Percentiles rank a stretch among this genome's conserved stretches.
These are phyloP conservation scores for Cheilosia scutellata DNA, from an alignment of 2,888 invertebrate genomes.

Conservation along the genomic window DNA sequence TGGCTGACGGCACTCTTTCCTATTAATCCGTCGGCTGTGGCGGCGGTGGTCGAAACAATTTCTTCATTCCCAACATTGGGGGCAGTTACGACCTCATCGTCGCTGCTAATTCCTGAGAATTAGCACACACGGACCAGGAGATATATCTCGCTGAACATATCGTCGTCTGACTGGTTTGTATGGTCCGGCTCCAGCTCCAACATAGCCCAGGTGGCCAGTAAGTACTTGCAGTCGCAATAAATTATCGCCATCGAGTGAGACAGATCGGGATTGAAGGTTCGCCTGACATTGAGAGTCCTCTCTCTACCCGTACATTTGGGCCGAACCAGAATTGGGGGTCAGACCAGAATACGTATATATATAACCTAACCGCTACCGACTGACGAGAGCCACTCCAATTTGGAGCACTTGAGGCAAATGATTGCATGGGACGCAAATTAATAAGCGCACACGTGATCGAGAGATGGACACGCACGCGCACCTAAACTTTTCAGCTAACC, in stretches of 20 bases:
- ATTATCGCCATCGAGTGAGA: slow-evolving; percentile 53
- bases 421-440: slow-evolving; percentile 61
- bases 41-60: slow-evolving; percentile 18
- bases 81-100: slow-evolving; percentile 57
- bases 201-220: slow-evolving; percentile 60
- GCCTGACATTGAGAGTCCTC: slow-evolving; percentile 46
- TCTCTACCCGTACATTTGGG: slow-evolving; percentile 1
- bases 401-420: slow-evolving; percentile 61
- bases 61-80: slow-evolving; percentile 60
- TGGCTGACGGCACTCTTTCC: slow-evolving; percentile 57
- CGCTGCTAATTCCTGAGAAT: slow-evolving; percentile 68
- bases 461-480: slow-evolving; percentile 65
- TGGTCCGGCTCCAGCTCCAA: slow-evolving; percentile 6
- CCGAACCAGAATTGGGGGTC: neutral
- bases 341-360: neutral
- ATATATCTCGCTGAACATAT: slow-evolving; percentile 1
- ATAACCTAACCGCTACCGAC: slow-evolving; percentile 41
- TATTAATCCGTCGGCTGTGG: slow-evolving; percentile 42
- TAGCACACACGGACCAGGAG: slow-evolving; percentile 48
- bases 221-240: slow-evolving; percentile 57
- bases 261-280: slow-evolving; percentile 58
- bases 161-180: slow-evolving; percentile 44
- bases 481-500: slow-evolving; percentile 46
- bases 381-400: slow-evolving; percentile 60
- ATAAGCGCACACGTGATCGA: slow-evolving; percentile 48